phyloP scores from a whole-genome alignment of 2,888 invertebrate genomes.

The Lissonota sp. region DNA sequence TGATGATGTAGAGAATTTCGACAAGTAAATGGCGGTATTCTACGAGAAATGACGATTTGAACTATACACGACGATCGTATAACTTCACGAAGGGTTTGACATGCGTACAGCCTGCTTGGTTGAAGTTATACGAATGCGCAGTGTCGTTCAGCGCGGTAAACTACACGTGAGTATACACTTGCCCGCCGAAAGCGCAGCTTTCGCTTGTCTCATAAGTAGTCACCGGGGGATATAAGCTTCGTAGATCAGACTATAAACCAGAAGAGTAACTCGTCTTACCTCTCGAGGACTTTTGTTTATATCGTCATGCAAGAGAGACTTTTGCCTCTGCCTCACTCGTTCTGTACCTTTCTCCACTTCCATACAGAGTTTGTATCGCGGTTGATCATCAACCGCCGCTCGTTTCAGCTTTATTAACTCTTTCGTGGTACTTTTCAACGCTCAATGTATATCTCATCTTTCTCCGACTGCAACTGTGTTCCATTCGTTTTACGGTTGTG shows the following conservation, averaged over 20 bases:
- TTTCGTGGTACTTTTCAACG: not conserved
- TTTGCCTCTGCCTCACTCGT: not conserved
- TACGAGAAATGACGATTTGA: constrained; percentile 17
- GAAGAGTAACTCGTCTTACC: not conserved
- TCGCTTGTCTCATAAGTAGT: constrained; percentile 35
- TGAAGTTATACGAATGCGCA: constrained; percentile 32
- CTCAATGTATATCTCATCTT: not conserved
- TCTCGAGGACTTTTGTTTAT: constrained; percentile 6
- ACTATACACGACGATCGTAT: constrained; percentile 17
- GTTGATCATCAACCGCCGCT: not conserved
- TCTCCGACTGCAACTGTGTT: not conserved
- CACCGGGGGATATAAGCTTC: constrained; percentile 15
- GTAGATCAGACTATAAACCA: constrained; percentile 27
- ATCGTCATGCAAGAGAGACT: constrained; percentile 16
- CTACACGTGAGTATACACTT: constrained; percentile 13
- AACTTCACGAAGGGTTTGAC: constrained; percentile 17
- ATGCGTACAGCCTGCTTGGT: constrained; percentile 13
- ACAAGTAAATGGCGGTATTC: not conserved
- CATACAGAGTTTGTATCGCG: not conserved
- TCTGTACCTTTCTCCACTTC: not conserved
- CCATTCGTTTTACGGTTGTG: not conserved
- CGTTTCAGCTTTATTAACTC: constrained; percentile 10
- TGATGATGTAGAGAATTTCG: too few relatives aligned
- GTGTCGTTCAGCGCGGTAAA: constrained; percentile 22
- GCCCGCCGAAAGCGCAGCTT: not conserved